Evolutionary conservation across 2,797 vertebrate species (phyloP).

Genomic region (Gymnopithys bicolor): DNA sequence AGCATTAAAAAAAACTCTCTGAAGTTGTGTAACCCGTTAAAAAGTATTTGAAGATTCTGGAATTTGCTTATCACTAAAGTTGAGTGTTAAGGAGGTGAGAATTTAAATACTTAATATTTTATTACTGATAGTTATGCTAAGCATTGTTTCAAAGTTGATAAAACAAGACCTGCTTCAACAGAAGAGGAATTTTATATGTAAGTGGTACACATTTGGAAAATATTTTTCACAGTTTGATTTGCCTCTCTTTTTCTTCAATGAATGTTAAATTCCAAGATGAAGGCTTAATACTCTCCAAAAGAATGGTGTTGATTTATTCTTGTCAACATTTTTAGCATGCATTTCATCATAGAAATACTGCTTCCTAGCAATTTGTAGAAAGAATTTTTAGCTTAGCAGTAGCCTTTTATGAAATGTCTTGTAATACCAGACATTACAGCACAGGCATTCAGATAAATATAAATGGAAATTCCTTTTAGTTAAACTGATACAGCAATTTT

Average conservation of each 20-base stretch:
- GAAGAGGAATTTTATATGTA: background rate
- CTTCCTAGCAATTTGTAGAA: background rate
- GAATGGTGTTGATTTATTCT: background rate
- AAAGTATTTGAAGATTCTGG: background rate
- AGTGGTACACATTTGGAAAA: background rate
- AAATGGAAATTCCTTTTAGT: slow-evolving; percentile 52
- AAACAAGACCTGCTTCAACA: background rate
- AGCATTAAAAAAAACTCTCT: background rate
- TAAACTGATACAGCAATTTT: slow-evolving; percentile 10
- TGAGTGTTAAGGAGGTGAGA: background rate
- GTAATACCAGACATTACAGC: background rate
- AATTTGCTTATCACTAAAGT: background rate
- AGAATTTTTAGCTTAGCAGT: slow-evolving; percentile 22
- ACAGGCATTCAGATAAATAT: slow-evolving; percentile 46
- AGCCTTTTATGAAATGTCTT: background rate
- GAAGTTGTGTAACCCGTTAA: background rate
- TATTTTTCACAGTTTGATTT: background rate
- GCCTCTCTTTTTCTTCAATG: background rate
- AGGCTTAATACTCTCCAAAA: background rate
- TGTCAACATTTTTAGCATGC: slow-evolving; percentile 1
- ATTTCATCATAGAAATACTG: background rate
- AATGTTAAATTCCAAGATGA: background rate
- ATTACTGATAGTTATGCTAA: background rate
- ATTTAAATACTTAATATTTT: background rate
- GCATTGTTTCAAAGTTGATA: background rate